phyloP scores from a whole-genome alignment of 2,113 vertebrate species.

The Ranitomeya variabilis region DNA sequence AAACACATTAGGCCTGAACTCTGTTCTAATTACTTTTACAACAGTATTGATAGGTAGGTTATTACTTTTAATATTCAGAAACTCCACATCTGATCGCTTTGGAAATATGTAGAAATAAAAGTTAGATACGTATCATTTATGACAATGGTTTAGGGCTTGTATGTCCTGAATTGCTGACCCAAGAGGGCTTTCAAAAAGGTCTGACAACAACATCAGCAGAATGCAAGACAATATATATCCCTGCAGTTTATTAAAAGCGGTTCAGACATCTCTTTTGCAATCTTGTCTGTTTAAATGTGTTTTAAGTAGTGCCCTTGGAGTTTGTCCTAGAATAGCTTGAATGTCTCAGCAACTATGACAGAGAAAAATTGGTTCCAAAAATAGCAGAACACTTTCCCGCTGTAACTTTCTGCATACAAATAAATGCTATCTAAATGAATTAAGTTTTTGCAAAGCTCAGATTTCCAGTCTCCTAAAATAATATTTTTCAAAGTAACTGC shows the following conservation, averaged over 20 bases:
- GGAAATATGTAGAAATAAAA: background rate
- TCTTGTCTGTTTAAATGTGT: slow-evolving; percentile 42
- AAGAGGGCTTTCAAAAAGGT: background rate
- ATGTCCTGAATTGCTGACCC: slow-evolving; percentile 10
- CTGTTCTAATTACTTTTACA: background rate
- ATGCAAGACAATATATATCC: slow-evolving; percentile 7
- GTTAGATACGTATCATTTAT: background rate
- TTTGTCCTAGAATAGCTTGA: slow-evolving; percentile 48
- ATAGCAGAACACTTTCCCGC: slow-evolving; percentile 9
- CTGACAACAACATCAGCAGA: slow-evolving; percentile 1
- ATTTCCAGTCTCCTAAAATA: slow-evolving; percentile 38
- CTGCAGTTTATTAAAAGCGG: background rate
- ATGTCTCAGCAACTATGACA: slow-evolving; percentile 43
- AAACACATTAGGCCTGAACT: background rate
- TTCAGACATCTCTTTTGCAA: slow-evolving; percentile 31
- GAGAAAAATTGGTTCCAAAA: slow-evolving; percentile 47
- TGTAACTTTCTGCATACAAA: slow-evolving; percentile 50
- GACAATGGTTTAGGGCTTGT: background rate
- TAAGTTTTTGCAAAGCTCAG: slow-evolving; percentile 1
- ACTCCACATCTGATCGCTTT: background rate
- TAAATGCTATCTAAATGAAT: slow-evolving; percentile 54
- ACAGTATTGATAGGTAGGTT: background rate
- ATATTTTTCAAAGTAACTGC: slow-evolving; percentile 44
- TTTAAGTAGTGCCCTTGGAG: slow-evolving; percentile 49
- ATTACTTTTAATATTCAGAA: background rate